These are phyloP conservation scores for Uloborus plumipes DNA, from an alignment of 2,888 invertebrate genomes.

Conservation along the genomic window DNA sequence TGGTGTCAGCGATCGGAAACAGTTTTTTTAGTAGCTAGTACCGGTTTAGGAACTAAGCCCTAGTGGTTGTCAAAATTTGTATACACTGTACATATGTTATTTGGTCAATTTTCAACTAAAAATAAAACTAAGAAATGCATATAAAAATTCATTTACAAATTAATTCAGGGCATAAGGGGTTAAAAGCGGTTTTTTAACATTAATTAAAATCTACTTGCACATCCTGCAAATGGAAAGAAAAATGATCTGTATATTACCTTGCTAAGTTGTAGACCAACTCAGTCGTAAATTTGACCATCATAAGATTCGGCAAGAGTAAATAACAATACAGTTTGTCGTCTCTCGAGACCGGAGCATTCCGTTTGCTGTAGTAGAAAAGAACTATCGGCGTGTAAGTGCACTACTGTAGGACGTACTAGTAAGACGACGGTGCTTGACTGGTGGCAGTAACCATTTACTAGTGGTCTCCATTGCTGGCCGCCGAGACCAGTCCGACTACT, in stretches of 20 bases:
- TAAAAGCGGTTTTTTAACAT: no score
- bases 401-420: conserved; percentile 55
- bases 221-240: no score
- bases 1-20: no score
- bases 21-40: no score
- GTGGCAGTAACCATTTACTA: conserved; percentile 58
- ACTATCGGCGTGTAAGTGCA: conserved; percentile 49
- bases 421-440: conserved; percentile 56
- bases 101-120: no score
- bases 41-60: no score
- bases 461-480: conserved; percentile 44
- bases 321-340: conserved; percentile 30
- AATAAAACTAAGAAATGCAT: no score
- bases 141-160: no score
- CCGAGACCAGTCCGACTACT: conserved; percentile 23
- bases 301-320: conserved; percentile 29
- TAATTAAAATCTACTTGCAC: no score
- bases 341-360: conserved; percentile 37
- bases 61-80: no score
- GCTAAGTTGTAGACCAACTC: conserved; percentile 50
- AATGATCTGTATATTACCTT: conserved; percentile 14
- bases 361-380: neutral
- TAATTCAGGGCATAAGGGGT: no score
- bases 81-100: no score
- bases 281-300: conserved; percentile 33